These are phyloP conservation scores for Leptopilina clavipes DNA, from an alignment of 1,140 invertebrate genomes.

Conservation along the genomic window DNA sequence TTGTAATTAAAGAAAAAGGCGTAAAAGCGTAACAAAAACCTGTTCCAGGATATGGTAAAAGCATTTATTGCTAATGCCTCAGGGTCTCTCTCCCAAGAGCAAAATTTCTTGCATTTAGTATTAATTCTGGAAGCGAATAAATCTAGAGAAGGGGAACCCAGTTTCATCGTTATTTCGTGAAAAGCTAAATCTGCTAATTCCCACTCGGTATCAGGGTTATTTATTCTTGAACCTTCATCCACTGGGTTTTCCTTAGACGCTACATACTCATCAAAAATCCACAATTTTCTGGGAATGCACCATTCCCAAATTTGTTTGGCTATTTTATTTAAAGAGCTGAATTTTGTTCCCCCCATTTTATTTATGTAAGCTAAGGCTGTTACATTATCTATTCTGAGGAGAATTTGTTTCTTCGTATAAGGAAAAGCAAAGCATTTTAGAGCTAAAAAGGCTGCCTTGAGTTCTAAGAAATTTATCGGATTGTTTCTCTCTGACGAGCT, in stretches of 20 bases:
- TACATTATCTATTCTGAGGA: constrained; percentile 45
- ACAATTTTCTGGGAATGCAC: constrained; percentile 41
- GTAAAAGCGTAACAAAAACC: constrained; percentile 47
- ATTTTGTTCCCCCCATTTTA: constrained; percentile 41
- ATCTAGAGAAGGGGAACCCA: background rate
- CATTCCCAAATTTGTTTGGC: constrained; percentile 44
- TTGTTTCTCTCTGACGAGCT: constrained; percentile 33
- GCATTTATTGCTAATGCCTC: background rate
- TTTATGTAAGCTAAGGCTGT: constrained; percentile 42
- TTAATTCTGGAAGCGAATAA: background rate
- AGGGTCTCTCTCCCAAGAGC: background rate
- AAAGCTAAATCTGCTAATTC: constrained; percentile 48
- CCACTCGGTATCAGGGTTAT: constrained; percentile 12
- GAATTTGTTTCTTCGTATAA: constrained; percentile 35
- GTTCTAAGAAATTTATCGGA: constrained; percentile 46
- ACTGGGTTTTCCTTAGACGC: background rate
- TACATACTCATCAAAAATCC: constrained; percentile 41
- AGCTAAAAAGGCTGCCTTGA: constrained; percentile 37
- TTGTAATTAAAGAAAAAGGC: constrained; percentile 52
- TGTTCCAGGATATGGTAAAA: background rate
- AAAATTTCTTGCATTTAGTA: background rate
- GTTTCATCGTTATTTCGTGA: background rate
- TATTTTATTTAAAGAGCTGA: constrained; percentile 36
- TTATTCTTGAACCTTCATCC: too few relatives aligned
- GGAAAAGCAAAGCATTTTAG: constrained; percentile 24